phyloP scores from a whole-genome alignment of 2,797 vertebrate species.

The Nyctalus aviator region DNA sequence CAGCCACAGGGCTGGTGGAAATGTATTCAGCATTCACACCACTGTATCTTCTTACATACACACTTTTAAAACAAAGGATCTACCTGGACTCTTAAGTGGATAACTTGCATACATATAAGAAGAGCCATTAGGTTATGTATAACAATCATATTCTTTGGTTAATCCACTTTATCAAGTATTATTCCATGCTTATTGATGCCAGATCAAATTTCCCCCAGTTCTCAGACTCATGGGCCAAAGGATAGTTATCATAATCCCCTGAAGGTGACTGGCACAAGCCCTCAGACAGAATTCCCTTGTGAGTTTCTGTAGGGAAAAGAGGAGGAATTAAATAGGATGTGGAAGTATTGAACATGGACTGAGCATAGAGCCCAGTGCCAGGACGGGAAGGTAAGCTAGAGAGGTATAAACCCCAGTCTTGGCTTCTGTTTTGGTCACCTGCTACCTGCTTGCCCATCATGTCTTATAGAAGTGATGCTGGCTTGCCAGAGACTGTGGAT shows the following conservation, averaged over 20 bases:
- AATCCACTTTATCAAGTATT: background rate
- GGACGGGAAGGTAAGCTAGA: background rate
- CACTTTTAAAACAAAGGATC: background rate
- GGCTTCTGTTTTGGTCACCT: conserved; percentile 1
- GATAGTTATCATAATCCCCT: background rate
- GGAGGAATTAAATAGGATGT: background rate
- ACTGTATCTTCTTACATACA: background rate
- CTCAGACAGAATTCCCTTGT: conserved; percentile 23
- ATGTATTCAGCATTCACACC: background rate
- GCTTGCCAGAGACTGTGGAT: conserved; percentile 5
- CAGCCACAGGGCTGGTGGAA: conserved; percentile 73
- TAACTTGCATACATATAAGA: background rate
- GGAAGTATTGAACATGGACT: background rate
- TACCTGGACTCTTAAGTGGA: background rate
- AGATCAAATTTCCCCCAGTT: background rate
- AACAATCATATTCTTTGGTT: conserved; percentile 32
- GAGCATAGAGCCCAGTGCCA: background rate
- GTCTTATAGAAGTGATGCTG: background rate
- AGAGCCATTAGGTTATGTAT: background rate
- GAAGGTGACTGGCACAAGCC: conserved; percentile 8
- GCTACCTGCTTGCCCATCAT: background rate
- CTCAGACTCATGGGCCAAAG: background rate
- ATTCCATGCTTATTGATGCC: background rate
- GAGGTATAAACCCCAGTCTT: background rate
- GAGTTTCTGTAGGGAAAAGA: conserved; percentile 17